phyloP scores from a whole-genome alignment of 1,140 invertebrate species.

The Caenorhabditis remanei region DNA sequence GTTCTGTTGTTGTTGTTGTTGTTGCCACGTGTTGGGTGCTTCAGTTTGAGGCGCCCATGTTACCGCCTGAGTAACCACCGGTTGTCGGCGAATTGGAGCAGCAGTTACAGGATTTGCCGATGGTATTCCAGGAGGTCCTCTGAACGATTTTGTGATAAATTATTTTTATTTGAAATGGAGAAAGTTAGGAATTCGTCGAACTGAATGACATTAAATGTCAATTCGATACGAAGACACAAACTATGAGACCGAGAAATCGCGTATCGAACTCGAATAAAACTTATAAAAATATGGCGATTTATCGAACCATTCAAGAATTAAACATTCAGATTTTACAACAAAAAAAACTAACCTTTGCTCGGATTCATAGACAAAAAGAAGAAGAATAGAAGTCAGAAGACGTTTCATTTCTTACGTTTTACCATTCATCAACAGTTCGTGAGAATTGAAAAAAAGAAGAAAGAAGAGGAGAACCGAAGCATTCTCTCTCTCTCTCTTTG shows the following conservation, averaged over 20 bases:
- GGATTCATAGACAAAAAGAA: background rate
- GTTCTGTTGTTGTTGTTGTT: background rate
- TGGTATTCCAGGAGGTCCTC: conserved; percentile 24
- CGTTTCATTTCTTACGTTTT: conserved; percentile 3
- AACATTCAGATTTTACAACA: no score
- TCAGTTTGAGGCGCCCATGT: conserved; percentile 24
- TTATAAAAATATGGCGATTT: no score
- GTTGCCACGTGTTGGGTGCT: conserved; percentile 1
- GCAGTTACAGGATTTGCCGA: conserved; percentile 19
- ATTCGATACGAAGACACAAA: no score
- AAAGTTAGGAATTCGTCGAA: no score
- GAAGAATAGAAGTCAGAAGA: conserved; percentile 3
- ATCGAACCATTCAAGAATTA: no score
- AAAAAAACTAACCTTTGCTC: conserved; percentile 29
- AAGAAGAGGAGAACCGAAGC: background rate
- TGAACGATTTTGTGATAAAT: background rate
- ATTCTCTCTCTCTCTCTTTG: conserved; percentile 3
- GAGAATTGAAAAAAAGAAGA: conserved; percentile 34
- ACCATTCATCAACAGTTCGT: conserved; percentile 19
- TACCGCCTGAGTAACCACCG: background rate
- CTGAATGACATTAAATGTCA: no score
- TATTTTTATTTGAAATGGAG: no score
- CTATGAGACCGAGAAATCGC: no score
- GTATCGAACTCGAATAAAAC: no score
- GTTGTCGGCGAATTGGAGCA: conserved; percentile 9